These are phyloP conservation scores for Aptenodytes forsteri DNA, from an alignment of 2,113 vertebrate species.

Conservation along the genomic window DNA sequence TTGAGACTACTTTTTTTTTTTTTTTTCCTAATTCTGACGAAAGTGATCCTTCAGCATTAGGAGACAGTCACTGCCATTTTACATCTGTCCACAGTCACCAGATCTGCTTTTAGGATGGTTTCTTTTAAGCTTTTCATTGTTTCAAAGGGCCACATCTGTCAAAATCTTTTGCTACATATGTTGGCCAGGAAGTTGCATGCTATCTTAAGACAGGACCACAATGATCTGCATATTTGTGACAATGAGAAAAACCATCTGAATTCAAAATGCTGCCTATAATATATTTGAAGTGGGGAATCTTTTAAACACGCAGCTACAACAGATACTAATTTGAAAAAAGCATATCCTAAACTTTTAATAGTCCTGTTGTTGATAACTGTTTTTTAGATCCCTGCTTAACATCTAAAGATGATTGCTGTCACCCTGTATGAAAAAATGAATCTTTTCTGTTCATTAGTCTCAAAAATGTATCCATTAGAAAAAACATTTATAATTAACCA, in stretches of 20 bases:
- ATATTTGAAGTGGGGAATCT: not conserved
- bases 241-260: not conserved
- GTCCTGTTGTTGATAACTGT: not conserved
- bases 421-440: not conserved
- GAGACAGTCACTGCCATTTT: not conserved
- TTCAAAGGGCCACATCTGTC: not conserved
- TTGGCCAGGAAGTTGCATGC: not conserved
- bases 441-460: not conserved
- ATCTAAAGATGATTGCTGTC: not conserved
- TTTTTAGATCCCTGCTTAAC: not conserved
- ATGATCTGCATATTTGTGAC: not conserved
- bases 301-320: not conserved
- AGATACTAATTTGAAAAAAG: not conserved
- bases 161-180: not conserved
- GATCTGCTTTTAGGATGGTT: not conserved
- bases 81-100: not conserved
- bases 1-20: not conserved
- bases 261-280: not conserved
- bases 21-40: not conserved
- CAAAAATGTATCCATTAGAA: not conserved
- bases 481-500: not conserved
- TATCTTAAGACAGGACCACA: not conserved
- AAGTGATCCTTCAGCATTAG: not conserved
- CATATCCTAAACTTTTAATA: not conserved
- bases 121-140: not conserved